These are phyloP conservation scores for Acanthurus lineatus DNA, from an alignment of 2,797 vertebrate genomes.

Conservation along the genomic window DNA sequence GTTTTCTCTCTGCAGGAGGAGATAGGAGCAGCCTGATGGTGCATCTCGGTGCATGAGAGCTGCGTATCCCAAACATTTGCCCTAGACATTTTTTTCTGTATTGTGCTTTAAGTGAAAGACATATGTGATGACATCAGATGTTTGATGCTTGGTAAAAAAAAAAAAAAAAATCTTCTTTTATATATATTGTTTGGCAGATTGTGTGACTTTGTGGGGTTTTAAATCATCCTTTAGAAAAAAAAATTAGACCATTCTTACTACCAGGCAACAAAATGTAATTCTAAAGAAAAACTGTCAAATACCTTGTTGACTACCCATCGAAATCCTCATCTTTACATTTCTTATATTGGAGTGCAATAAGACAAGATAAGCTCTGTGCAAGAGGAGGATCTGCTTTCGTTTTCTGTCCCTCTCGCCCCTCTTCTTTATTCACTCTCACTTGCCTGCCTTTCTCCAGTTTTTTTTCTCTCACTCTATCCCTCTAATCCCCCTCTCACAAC, in stretches of 20 bases:
- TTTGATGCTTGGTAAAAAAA: neutral
- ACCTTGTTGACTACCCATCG: conserved; percentile 11
- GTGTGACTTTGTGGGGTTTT: conserved; percentile 28
- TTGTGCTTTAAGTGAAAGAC: conserved; percentile 25
- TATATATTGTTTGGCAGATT: neutral
- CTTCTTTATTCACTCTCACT: conserved; percentile 50
- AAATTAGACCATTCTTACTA: neutral
- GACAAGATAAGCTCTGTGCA: conserved; percentile 55
- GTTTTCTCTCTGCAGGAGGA: conserved; percentile 66
- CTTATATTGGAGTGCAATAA: conserved; percentile 33
- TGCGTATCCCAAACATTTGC: conserved; percentile 20
- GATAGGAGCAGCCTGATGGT: conserved; percentile 19
- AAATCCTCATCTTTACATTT: conserved; percentile 49
- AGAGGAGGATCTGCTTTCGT: conserved; percentile 38
- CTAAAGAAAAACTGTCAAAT: conserved; percentile 18
- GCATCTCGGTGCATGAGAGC: conserved; percentile 35
- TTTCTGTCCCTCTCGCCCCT: conserved; percentile 12
- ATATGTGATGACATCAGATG: conserved; percentile 14
- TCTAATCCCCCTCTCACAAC: conserved; percentile 55
- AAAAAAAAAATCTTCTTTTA: neutral
- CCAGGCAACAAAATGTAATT: neutral
- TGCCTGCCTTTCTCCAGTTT: conserved; percentile 45
- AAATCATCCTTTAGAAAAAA: neutral
- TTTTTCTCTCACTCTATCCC: conserved; percentile 51
- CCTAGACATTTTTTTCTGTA: conserved; percentile 1